Conservation (phyloP, 2,888 invertebrate species). For the Metalampra italica region DNA sequence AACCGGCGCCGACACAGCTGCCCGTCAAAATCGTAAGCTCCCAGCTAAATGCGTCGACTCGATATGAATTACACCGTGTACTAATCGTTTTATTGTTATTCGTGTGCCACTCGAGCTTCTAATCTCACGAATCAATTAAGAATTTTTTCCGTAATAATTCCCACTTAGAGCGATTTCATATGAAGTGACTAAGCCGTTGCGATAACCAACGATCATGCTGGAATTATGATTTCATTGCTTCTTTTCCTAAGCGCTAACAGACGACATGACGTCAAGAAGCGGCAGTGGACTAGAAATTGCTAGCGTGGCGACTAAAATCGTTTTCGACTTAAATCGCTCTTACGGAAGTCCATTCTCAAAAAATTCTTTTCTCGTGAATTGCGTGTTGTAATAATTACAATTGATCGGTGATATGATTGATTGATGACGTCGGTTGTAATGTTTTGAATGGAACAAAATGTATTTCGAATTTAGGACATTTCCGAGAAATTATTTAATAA, state of each 20-base stretch:
- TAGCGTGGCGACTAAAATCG: too few species aligned
- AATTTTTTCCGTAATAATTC: neutral
- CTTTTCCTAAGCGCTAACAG: too few species aligned
- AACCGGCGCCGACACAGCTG: conserved; percentile 64
- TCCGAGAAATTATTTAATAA: too few species aligned
- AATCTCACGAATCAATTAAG: conserved; percentile 13
- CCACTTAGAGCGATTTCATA: neutral
- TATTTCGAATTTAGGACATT: neutral
- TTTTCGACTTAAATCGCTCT: neutral
- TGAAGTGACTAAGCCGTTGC: too few species aligned
- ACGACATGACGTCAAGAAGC: too few species aligned
- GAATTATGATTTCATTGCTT: too few species aligned
- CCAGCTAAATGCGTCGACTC: conserved; percentile 41
- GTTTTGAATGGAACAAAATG: neutral
- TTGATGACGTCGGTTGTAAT: neutral
- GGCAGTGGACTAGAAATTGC: too few species aligned
- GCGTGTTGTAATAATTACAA: neutral
- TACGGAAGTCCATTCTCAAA: neutral
- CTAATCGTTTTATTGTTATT: conserved; percentile 33
- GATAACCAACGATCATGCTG: too few species aligned
- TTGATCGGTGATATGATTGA: neutral
- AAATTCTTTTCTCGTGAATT: neutral
- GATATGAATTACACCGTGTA: conserved; percentile 28
- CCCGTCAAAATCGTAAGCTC: conserved; percentile 65
- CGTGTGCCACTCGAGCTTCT: conserved; percentile 37